Percentiles rank a stretch among this genome's conserved stretches.
phyloP scores from a whole-genome alignment of 1,140 invertebrate species.

The Pogonomyrmex californicus region DNA sequence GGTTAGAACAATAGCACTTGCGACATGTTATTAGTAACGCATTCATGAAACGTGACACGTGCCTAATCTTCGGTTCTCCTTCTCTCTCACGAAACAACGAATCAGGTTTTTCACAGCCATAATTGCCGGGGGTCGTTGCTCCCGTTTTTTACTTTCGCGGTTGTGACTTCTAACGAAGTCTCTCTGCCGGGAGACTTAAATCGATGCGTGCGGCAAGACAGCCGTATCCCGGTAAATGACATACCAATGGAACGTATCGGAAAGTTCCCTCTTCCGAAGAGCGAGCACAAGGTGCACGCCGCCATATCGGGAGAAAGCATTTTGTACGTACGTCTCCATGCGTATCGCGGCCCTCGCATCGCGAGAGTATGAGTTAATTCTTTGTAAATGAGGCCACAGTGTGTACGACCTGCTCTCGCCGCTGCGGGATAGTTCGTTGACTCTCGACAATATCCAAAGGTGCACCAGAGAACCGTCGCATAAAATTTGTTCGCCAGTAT shows the following conservation, averaged over 20 bases:
- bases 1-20: slow-evolving; percentile 59
- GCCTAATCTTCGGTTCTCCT: slow-evolving; percentile 13
- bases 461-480: neutral
- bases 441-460: neutral
- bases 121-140: slow-evolving; percentile 33
- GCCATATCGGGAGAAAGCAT: slow-evolving; percentile 68
- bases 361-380: slow-evolving; percentile 59
- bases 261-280: slow-evolving; percentile 62
- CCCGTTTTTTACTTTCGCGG: slow-evolving; percentile 20
- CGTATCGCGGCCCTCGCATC: slow-evolving; percentile 56
- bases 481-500: neutral
- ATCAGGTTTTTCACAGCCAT: slow-evolving; percentile 57
- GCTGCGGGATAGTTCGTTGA: slow-evolving; percentile 47
- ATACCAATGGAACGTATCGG: slow-evolving; percentile 52
- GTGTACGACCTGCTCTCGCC: slow-evolving; percentile 43
- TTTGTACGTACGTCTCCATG: slow-evolving; percentile 40
- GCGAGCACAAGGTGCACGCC: slow-evolving; percentile 30
- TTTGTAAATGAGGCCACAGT: slow-evolving; percentile 60
- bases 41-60: slow-evolving; percentile 44
- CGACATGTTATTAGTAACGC: slow-evolving; percentile 69
- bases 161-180: neutral
- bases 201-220: neutral
- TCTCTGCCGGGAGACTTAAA: neutral
- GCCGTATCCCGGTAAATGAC: neutral
- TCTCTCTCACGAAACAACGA: slow-evolving; percentile 63